These are phyloP conservation scores for Euproctis similis DNA, from an alignment of 2,888 invertebrate species.

Conservation along the genomic window DNA sequence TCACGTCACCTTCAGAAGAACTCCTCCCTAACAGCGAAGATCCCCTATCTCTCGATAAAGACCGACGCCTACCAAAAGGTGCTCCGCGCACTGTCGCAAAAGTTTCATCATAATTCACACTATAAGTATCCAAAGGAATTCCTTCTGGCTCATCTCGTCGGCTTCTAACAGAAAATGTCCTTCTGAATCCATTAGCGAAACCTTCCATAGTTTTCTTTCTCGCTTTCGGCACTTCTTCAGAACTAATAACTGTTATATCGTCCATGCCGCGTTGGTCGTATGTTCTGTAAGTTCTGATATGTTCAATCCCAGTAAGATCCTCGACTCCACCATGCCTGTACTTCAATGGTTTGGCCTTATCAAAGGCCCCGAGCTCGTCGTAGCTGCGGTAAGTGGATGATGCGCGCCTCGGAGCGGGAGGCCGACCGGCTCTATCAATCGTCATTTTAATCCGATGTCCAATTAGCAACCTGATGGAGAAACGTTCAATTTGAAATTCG, in stretches of 20 bases:
- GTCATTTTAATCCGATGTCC: constrained; percentile 50
- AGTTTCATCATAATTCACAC: constrained; percentile 47
- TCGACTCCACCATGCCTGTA: constrained; percentile 62
- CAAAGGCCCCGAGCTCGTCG: constrained; percentile 60
- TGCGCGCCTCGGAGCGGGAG: constrained; percentile 58
- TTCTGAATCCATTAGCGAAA: constrained; percentile 58
- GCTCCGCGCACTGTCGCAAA: constrained; percentile 65
- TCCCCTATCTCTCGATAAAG: constrained; percentile 68
- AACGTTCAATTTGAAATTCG: constrained; percentile 36
- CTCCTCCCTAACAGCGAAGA: constrained; percentile 77
- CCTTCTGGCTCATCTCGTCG: constrained; percentile 53
- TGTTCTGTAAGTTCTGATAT: constrained; percentile 37
- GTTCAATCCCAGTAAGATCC: constrained; percentile 57
- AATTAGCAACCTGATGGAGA: constrained; percentile 53
- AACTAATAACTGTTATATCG: constrained; percentile 65
- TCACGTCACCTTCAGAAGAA: constrained; percentile 83
- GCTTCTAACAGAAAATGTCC: constrained; percentile 62
- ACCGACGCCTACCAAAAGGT: constrained; percentile 63
- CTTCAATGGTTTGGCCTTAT: constrained; percentile 51
- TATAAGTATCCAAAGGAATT: constrained; percentile 62
- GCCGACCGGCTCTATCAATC: constrained; percentile 60
- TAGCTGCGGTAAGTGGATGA: constrained; percentile 69
- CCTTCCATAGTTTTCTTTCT: constrained; percentile 62
- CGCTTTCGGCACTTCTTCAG: constrained; percentile 60
- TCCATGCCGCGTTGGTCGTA: constrained; percentile 54